Evolutionary conservation across 2,888 invertebrate species (phyloP).

Genomic region (Ischnus inquisitorius): DNA sequence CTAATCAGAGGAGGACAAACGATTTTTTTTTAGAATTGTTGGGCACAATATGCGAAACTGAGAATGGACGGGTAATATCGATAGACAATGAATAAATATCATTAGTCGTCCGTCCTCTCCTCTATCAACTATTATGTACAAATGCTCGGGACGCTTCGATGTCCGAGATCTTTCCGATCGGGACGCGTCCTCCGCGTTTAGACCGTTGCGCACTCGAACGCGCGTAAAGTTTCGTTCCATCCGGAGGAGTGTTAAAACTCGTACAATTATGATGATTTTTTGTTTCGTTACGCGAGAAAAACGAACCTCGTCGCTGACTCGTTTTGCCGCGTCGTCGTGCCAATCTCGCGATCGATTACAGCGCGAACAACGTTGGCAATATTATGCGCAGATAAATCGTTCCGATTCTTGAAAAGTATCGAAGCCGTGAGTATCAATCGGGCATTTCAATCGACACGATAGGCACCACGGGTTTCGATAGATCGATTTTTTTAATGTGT

Average conservation of each 20-base stretch:
- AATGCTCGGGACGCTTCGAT: neutral
- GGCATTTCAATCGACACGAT: conserved; percentile 96
- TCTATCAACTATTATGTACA: neutral
- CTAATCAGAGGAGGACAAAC: conserved; percentile 61
- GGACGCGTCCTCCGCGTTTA: neutral
- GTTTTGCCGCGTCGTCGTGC: neutral
- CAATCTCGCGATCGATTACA: conserved; percentile 15
- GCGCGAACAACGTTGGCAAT: conserved; percentile 16
- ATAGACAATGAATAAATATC: conserved; percentile 37
- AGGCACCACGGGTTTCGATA: conserved; percentile 94
- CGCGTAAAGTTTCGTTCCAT: neutral
- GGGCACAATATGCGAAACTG: conserved; percentile 30
- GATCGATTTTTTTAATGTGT: conserved; percentile 91
- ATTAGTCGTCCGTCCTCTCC: conserved; percentile 12
- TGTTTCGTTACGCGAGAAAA: conserved; percentile 13
- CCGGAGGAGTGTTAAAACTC: neutral
- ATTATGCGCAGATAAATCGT: conserved; percentile 28
- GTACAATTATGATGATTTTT: conserved; percentile 7
- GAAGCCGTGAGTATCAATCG: conserved; percentile 88
- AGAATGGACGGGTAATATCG: conserved; percentile 43
- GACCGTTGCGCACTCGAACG: conserved; percentile 6
- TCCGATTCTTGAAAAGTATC: conserved; percentile 67
- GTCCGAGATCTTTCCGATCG: too few relatives aligned
- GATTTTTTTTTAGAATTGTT: conserved; percentile 47
- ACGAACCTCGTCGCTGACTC: neutral